Conservation (phyloP, 2,797 vertebrate genomes). For the Phrynocephalus forsythii region DNA sequence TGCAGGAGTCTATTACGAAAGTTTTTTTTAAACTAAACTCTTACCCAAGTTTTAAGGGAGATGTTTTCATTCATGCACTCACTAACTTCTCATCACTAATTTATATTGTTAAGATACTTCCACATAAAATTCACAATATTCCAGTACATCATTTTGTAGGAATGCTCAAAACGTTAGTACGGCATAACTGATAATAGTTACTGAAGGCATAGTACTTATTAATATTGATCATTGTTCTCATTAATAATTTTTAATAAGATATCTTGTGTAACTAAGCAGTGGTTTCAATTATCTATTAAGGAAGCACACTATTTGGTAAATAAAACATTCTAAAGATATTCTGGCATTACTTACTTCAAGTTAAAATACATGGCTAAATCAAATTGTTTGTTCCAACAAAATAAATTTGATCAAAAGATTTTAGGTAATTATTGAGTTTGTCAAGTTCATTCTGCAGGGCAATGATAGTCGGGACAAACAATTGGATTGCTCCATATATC, state of each 20-base stretch:
- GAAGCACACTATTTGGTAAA: neutral
- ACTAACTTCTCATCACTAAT: no score
- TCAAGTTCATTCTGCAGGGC: no score
- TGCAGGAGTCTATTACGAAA: no score
- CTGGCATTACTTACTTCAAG: neutral
- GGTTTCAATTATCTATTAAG: neutral
- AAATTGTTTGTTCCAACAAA: neutral
- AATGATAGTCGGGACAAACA: no score
- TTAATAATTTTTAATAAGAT: neutral
- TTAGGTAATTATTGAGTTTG: no score
- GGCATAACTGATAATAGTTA: neutral
- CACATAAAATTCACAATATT: neutral
- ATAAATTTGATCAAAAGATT: no score
- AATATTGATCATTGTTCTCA: neutral
- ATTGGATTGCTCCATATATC: no score
- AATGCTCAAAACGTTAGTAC: slow-evolving; percentile 5
- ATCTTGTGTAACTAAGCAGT: neutral
- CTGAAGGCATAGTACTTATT: neutral
- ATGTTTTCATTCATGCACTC: no score
- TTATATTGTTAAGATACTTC: neutral
- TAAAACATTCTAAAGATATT: neutral
- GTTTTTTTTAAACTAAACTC: no score
- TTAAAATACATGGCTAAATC: neutral
- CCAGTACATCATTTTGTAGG: neutral
- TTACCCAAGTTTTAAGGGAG: no score